Evolutionary conservation across 1,140 invertebrate species (phyloP), one percentile per base, ranked within the genome.

Genomic region (Zaprionus kolodkinae): DNA sequence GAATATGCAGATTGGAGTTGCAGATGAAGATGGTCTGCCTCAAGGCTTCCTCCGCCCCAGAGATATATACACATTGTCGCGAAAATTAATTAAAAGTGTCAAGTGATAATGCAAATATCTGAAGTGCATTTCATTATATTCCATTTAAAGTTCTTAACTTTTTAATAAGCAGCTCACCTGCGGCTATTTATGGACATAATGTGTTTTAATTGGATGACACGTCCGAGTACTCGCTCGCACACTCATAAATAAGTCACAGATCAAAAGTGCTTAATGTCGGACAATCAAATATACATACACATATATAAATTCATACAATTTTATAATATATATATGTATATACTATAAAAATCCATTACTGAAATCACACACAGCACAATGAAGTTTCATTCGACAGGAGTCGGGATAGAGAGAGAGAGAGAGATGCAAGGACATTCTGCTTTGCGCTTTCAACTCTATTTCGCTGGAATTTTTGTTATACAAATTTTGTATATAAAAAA

Each of bases 91-190:
- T 89, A 88, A 89, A 80, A 67, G 50, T 62, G 57, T 78, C 71
- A 73, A 75, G 70, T 78, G 76, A 68, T 61, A 81, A 81, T 89
- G 77, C 74, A 89, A 88, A 84, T 89, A 79, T 40, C 69, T 67
- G 77, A 79, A 73, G 62, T 62, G 82, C 74, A 81, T 84, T 82
- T 84, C 75, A 89, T 88, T 89, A 84, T 73, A 78, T 61, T 62
- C 67, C 74, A 81, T 76, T 85, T 84, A 81, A 84, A 80, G 84
- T 89, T 84, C 84, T 89, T 88, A 89, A 87, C 84, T 83, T 88
- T 83, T 87, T 80, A 88, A 88, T 80, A 83, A 63, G 59, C 72
- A 57, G 21, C 59, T 40, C 56, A 40, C 27, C 68, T 54, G 54
- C 54, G 40, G 45, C 52, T 76, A 76, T 76, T 81, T 82, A 54